These are phyloP conservation scores for Helicoverpa assulta DNA, from an alignment of 2,888 invertebrate genomes.

Conservation along the genomic window DNA sequence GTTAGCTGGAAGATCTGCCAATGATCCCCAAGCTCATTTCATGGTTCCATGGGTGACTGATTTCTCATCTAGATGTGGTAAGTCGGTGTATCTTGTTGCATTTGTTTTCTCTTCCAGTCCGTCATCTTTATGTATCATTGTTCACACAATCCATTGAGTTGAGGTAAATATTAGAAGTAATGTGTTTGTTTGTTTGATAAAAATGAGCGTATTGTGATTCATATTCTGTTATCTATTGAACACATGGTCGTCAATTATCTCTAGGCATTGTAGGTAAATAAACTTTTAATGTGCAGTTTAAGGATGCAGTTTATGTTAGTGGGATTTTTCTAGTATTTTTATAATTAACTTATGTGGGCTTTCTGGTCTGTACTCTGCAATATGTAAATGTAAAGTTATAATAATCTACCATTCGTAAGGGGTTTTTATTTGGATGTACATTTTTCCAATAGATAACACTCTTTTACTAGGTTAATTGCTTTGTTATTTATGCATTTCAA, in stretches of 20 bases:
- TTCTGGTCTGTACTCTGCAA: too few relatives aligned
- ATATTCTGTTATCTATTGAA: constrained; percentile 36
- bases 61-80: constrained; percentile 95
- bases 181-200: constrained; percentile 37
- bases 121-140: not conserved
- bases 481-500: too few relatives aligned
- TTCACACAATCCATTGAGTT: constrained; percentile 88
- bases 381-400: too few relatives aligned
- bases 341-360: not conserved
- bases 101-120: not conserved
- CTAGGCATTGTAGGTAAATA: constrained; percentile 27
- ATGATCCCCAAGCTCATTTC: constrained; percentile 97
- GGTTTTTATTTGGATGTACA: too few relatives aligned
- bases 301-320: not conserved
- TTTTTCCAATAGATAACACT: too few relatives aligned
- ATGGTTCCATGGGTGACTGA: constrained; percentile 99
- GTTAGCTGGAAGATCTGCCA: constrained; percentile 94
- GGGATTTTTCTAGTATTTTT: not conserved
- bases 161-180: constrained; percentile 87
- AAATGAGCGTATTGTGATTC: constrained; percentile 45
- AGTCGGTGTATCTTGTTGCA: constrained; percentile 51
- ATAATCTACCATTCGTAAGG: too few relatives aligned
- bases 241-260: constrained; percentile 42
- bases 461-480: too few relatives aligned
- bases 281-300: constrained; percentile 2